phyloP scores from a whole-genome alignment of 2,113 vertebrate genomes.

The Myotis brandtii region DNA sequence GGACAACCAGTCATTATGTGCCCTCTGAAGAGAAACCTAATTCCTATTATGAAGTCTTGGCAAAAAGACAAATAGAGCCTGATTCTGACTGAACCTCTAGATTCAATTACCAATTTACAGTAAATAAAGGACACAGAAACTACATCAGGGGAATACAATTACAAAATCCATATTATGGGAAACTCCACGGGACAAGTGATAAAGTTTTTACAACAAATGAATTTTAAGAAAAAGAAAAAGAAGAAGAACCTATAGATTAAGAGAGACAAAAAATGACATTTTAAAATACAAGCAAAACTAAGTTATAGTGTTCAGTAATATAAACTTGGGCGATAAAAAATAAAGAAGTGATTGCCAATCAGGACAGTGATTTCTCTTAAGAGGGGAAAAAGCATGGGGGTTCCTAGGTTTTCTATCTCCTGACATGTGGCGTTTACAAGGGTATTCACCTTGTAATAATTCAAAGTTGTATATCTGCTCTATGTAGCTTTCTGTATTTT shows the following conservation, averaged over 20 bases:
- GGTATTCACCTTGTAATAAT: background rate
- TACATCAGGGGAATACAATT: background rate
- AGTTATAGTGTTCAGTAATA: background rate
- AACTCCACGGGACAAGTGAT: background rate
- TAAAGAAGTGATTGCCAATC: background rate
- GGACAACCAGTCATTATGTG: background rate
- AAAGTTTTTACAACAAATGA: background rate
- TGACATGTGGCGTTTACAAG: background rate
- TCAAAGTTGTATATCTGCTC: background rate
- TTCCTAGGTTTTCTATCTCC: background rate
- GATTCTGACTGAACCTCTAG: slow-evolving; percentile 15
- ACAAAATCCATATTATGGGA: slow-evolving; percentile 6
- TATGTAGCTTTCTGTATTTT: background rate
- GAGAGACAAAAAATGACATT: background rate
- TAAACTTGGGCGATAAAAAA: background rate
- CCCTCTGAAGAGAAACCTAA: background rate
- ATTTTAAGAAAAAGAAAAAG: background rate
- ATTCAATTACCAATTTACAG: background rate
- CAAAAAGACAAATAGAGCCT: slow-evolving; percentile 13
- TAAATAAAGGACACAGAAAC: slow-evolving; percentile 7
- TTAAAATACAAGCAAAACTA: slow-evolving; percentile 7
- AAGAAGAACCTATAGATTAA: background rate
- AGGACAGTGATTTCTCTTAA: background rate
- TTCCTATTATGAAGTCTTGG: background rate
- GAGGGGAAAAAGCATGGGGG: background rate